Evolutionary conservation across 2,797 vertebrate genomes (phyloP), one percentile per base, ranked within the genome.

Genomic region (Characodon lateralis): DNA sequence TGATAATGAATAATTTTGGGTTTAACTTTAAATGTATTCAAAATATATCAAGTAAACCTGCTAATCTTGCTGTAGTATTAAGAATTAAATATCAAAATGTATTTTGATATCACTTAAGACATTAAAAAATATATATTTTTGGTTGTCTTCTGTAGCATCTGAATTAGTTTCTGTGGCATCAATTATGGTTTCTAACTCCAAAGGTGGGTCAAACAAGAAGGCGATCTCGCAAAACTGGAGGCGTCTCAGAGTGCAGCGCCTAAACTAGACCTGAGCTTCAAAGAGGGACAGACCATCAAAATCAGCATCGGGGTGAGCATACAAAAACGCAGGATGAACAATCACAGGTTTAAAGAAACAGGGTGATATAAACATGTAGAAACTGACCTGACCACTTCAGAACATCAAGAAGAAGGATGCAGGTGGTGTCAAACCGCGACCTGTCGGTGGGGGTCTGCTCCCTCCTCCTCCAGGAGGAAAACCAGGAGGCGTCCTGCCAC

Each of bases 231-330:
- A 53, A 97, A 94, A 80, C 91, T 96, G 93, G 97, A 97, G 94
- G 96, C 96, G 14, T 76, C 71, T 79, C 95, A 95, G 2, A 93
- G 93, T 0, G 53, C 94, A 12, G 95, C 93, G 3, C 98, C 98
- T 9, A 98, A 96, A 72, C 92, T 99, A 78, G 98, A 99, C 89
- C 93, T 99, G 68, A 95, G 98, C 88, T 99, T 99, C 93, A 99
- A 99, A 92, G 98, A 99, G 55, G 98, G 98, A 1, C 97, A 99
- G 88, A 99, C 98, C 43, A 99, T 99, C 93, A 99, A 97, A 85
- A 97, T 99, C 86, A 98, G 93, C 94, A 97, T 99, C 0, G 97
- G 97, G 91, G 98, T 99, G 93, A 97, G 95, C 22, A 26, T 55
- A 7, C 39, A 7, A 31, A 24, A 0, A 41, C 43, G 20, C 20